Evolutionary conservation across 64 coral and sea anemone species (phyloP), one percentile per base, ranked within the genome.

Genomic region (Trachythela sp.): DNA sequence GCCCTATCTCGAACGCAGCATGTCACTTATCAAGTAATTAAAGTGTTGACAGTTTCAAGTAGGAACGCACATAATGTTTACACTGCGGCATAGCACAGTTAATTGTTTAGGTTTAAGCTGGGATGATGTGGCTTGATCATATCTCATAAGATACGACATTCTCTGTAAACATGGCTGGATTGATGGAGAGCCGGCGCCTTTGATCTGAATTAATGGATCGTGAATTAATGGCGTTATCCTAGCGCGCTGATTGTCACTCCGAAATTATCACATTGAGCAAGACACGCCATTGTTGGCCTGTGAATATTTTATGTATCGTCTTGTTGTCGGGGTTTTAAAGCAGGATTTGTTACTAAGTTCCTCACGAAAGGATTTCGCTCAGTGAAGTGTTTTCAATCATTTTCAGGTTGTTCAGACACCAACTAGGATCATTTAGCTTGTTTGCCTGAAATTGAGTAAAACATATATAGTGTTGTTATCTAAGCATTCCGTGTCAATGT

Each of bases 21-120:
- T 35, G 75, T 80, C 75, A 80, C 30, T 80, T 80, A 80, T 80
- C 75, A 80, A 37, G 75, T 80, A 80, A 80, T 80, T 80, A 80
- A 80, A 39, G 75, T 80, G 75, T 80, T 80, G 75, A 80, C 75
- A 80, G 75, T 80, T 15, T 80, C 75, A 20, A 80, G 75, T n/a
- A 45, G 75, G 34, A 80, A 80, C 75, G 7, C 75, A 80, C 75
- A 80, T 80, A 20, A 39, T 80, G 75, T 39, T 80, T 35, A 30
- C 75, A 80, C 37, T 20, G 75, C 75, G 37, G 31, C 75, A 9
- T 39, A 35, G 20, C 13, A 35, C 8, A 80, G 75, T 39, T 39
- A 80, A 80, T 80, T 80, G 75, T 80, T 80, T 80, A 80, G 75
- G 33, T 36, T 80, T 80, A 80, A 80, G 37, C 33, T 37, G 30